phyloP scores from a whole-genome alignment of 2,113 vertebrate species.

The Suricata suricatta region DNA sequence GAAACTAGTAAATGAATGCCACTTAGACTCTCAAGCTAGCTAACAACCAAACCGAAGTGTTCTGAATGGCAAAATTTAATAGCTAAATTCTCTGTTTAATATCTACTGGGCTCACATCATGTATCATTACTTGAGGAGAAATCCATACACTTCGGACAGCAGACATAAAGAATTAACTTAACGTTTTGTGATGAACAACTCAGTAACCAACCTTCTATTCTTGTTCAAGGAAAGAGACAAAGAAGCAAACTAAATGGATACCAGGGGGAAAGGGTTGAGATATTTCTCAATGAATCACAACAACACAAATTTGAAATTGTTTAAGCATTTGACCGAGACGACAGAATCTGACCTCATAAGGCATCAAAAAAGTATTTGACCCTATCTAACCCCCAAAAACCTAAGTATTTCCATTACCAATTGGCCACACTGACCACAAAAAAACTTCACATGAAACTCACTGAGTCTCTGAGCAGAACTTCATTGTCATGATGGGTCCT shows the following conservation, averaged over 20 bases:
- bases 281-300: not conserved
- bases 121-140: not conserved
- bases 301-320: not conserved
- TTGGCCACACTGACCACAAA: not conserved
- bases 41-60: not conserved
- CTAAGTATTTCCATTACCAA: not conserved
- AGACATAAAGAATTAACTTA: not conserved
- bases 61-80: not conserved
- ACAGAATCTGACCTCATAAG: constrained; percentile 10
- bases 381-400: not conserved
- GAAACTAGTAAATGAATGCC: not conserved
- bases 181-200: not conserved
- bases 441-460: not conserved
- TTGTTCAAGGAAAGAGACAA: not conserved
- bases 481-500: not conserved
- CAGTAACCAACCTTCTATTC: not conserved
- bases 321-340: not conserved
- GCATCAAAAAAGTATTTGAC: constrained; percentile 1
- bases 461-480: constrained; percentile 7
- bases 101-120: not conserved
- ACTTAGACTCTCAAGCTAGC: not conserved
- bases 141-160: not conserved
- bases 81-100: not conserved
- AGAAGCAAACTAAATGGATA: not conserved
- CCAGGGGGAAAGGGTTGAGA: not conserved